These are phyloP conservation scores for Triops cancriformis DNA, from an alignment of 1,140 invertebrate genomes.

Conservation along the genomic window DNA sequence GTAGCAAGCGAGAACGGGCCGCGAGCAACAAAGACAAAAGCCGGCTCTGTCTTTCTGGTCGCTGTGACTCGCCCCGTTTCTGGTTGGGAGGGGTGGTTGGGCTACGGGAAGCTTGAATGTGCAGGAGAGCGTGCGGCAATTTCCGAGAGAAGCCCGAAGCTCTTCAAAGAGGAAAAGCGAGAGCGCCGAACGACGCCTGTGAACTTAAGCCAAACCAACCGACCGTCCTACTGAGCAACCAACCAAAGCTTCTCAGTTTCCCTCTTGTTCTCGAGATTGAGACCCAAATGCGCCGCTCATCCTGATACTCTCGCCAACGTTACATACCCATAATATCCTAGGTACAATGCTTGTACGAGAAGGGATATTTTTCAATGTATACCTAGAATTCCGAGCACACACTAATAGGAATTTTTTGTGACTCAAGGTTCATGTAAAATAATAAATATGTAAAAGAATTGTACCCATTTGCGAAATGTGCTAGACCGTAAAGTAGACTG, in stretches of 20 bases:
- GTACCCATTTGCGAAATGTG: too few relatives aligned
- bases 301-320: background rate
- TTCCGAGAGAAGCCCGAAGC: background rate
- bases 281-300: background rate
- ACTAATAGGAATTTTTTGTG: too few relatives aligned
- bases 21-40: background rate
- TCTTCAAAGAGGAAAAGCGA: slow-evolving; percentile 13
- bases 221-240: background rate
- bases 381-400: too few relatives aligned
- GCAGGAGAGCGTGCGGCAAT: background rate
- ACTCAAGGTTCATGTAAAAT: too few relatives aligned
- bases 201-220: background rate
- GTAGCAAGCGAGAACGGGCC: slow-evolving; percentile 1
- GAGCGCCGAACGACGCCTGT: background rate
- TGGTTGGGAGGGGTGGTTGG: background rate
- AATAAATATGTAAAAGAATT: too few relatives aligned
- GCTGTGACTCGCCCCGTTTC: background rate
- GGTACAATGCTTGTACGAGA: too few relatives aligned
- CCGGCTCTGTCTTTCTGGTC: background rate
- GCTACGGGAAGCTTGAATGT: background rate
- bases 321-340: background rate
- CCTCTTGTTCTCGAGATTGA: background rate
- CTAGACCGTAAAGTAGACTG: too few relatives aligned
- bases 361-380: too few relatives aligned
- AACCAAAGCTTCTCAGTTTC: slow-evolving; percentile 10